Evolutionary conservation across 2,113 vertebrate genomes (phyloP).

Genomic region (Ranitomeya imitator): DNA sequence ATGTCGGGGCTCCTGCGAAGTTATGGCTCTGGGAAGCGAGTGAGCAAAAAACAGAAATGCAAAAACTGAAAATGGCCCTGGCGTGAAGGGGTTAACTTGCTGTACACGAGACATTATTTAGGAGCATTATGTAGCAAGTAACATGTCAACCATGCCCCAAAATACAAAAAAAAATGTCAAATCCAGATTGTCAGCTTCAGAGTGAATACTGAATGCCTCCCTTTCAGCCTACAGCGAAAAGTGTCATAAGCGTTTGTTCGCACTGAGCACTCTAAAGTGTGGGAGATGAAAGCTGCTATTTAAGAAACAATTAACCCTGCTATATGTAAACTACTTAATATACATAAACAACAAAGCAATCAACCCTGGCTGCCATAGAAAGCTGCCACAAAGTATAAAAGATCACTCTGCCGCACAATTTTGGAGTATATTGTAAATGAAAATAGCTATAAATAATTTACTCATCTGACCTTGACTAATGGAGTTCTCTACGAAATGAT

Average conservation of each 20-base stretch:
- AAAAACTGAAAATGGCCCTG: too few relatives aligned
- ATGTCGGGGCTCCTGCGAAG: too few relatives aligned
- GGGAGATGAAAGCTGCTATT: background rate
- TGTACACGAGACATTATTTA: background rate
- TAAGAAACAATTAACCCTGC: slow-evolving; percentile 5
- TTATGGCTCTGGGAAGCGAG: too few relatives aligned
- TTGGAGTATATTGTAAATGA: background rate
- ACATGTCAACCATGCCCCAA: background rate
- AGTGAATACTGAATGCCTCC: background rate
- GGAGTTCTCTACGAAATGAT: background rate
- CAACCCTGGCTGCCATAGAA: background rate
- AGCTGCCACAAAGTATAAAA: background rate
- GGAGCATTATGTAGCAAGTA: background rate
- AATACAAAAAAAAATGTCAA: background rate
- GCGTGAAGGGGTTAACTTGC: too few relatives aligned
- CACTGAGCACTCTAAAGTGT: background rate
- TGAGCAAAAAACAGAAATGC: too few relatives aligned
- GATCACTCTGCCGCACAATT: background rate
- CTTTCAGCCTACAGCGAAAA: background rate
- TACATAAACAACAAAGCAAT: background rate
- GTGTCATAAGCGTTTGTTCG: background rate
- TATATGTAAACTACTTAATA: background rate
- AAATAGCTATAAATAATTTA: background rate
- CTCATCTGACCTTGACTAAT: background rate
- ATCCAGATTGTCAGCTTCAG: background rate